phyloP scores from a whole-genome alignment of 2,888 invertebrate species.

The Doris montereyensis region DNA sequence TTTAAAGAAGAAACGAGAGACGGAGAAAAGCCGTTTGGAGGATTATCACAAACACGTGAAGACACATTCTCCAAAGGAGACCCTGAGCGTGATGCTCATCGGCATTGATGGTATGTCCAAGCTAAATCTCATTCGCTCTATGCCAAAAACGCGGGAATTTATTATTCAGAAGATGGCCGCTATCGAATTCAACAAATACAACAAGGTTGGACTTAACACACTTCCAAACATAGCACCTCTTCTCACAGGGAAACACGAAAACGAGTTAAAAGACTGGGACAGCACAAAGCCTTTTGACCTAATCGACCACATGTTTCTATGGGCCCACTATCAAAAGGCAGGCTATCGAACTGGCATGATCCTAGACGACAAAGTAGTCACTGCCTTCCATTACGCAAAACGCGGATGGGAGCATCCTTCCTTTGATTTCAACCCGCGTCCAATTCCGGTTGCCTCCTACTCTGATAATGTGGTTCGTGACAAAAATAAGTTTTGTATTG shows the following conservation, averaged over 20 bases:
- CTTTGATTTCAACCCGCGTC: slow-evolving; percentile 20
- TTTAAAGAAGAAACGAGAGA: slow-evolving; percentile 16
- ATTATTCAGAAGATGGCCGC: slow-evolving; percentile 15
- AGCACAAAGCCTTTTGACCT: not conserved
- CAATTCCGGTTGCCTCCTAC: not conserved
- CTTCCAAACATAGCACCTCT: not conserved
- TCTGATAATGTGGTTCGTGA: not conserved
- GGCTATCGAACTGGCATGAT: slow-evolving; percentile 20
- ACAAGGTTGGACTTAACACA: slow-evolving; percentile 19
- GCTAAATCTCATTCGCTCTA: slow-evolving; percentile 12
- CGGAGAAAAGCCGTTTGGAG: not conserved
- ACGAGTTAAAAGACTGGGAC: not conserved
- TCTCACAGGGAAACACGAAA: not conserved
- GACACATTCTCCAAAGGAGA: slow-evolving; percentile 12
- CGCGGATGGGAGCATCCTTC: slow-evolving; percentile 15
- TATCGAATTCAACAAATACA: slow-evolving; percentile 22
- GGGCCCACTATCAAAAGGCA: slow-evolving; percentile 13
- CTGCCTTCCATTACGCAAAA: slow-evolving; percentile 29
- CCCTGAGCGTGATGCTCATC: slow-evolving; percentile 16
- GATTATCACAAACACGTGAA: slow-evolving; percentile 13
- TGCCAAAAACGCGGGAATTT: slow-evolving; percentile 31
- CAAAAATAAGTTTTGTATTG: not conserved
- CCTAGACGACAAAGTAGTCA: not conserved
- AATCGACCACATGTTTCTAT: slow-evolving; percentile 18
- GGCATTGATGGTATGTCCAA: slow-evolving; percentile 30